phyloP scores from a whole-genome alignment of 2,797 vertebrate genomes.

The Rhabdophis nuchalis region DNA sequence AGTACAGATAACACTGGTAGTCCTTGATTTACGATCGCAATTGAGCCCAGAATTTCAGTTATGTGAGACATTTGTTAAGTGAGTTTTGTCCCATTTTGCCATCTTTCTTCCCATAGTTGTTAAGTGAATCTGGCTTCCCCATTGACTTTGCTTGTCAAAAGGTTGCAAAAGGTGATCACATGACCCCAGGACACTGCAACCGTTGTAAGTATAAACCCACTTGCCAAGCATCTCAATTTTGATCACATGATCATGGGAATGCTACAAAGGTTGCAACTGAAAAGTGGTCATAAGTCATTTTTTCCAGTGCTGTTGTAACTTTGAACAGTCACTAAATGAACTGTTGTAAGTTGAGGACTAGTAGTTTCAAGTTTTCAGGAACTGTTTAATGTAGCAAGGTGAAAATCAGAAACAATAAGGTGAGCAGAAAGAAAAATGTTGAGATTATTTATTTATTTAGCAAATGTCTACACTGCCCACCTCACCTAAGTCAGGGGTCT shows the following conservation, averaged over 20 bases:
- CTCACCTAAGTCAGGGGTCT: neutral
- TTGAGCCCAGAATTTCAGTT: neutral
- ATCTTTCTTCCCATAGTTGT: neutral
- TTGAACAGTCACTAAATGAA: neutral
- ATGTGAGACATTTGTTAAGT: neutral
- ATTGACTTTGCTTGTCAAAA: neutral
- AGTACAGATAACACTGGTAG: neutral
- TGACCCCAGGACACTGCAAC: too few relatives aligned
- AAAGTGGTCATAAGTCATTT: neutral
- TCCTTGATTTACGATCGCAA: neutral
- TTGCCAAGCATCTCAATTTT: too few relatives aligned
- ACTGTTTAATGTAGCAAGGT: neutral
- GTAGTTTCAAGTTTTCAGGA: neutral
- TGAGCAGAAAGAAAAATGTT: neutral
- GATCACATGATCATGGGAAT: neutral
- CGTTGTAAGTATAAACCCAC: too few relatives aligned
- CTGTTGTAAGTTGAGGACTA: neutral
- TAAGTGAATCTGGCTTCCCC: neutral
- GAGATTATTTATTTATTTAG: neutral
- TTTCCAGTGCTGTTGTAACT: neutral
- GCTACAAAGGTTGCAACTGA: neutral
- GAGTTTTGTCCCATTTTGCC: neutral
- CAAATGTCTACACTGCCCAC: neutral
- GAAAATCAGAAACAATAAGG: neutral
- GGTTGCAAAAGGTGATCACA: neutral